Percentiles rank a stretch among this genome's conserved stretches.
These are phyloP conservation scores for Oreochromis niloticus DNA, from an alignment of 2,113 vertebrate species.

Conservation along the genomic window DNA sequence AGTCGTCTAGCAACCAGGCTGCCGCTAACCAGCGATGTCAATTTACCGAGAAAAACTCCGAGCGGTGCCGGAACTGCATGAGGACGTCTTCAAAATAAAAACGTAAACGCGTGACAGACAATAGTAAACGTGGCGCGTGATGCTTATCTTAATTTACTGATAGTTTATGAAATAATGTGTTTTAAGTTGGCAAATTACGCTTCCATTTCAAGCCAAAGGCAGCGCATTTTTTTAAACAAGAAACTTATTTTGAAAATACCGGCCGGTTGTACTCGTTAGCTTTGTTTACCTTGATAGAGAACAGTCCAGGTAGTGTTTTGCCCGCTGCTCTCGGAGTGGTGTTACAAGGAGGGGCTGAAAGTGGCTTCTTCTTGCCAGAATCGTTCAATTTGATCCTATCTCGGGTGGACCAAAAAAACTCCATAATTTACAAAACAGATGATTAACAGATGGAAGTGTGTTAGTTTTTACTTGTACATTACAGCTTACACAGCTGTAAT, in stretches of 20 bases:
- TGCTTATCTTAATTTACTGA: too few species aligned
- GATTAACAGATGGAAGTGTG: background rate
- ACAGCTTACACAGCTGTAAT: background rate
- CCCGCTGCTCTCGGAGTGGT: background rate
- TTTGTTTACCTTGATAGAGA: background rate
- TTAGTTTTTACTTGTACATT: background rate
- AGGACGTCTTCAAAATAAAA: background rate
- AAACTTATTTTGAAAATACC: background rate
- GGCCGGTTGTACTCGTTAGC: background rate
- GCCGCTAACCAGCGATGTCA: background rate
- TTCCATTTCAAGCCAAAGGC: rapidly evolving
- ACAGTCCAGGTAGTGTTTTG: background rate
- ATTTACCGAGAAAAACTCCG: background rate
- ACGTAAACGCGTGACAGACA: rapidly evolving
- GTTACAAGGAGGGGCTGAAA: background rate
- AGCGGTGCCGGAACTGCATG: rapidly evolving
- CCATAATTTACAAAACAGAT: background rate
- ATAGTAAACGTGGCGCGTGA: rapidly evolving
- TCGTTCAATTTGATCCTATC: background rate
- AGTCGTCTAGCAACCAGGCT: conserved; percentile 73
- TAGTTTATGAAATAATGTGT: background rate
- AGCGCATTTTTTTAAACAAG: rapidly evolving
- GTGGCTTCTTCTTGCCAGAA: background rate
- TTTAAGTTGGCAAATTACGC: background rate
- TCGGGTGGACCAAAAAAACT: background rate